These are phyloP conservation scores for Frankliniella intonsa DNA, from an alignment of 2,888 invertebrate species.

Conservation along the genomic window DNA sequence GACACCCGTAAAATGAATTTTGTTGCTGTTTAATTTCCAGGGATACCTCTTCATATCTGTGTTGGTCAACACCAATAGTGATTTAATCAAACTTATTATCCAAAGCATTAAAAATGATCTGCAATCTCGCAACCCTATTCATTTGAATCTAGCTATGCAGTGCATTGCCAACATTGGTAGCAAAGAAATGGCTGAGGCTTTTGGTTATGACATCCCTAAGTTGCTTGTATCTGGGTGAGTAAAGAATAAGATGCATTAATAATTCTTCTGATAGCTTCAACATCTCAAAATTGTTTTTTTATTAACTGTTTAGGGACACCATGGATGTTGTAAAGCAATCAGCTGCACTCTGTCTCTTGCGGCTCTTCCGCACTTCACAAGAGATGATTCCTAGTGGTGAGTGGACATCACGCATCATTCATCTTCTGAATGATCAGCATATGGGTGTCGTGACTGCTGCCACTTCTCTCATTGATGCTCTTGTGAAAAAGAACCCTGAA, in stretches of 20 bases:
- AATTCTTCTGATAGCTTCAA: neutral
- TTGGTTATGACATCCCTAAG: slow-evolving; percentile 96
- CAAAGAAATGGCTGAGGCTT: slow-evolving; percentile 99
- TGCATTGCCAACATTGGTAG: slow-evolving; percentile 99
- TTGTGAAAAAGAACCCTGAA: slow-evolving; percentile 97
- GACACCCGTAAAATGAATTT: slow-evolving; percentile 19
- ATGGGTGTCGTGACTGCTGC: slow-evolving; percentile 99
- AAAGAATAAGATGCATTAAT: neutral
- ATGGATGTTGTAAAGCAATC: slow-evolving; percentile 99
- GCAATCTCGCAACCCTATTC: slow-evolving; percentile 91
- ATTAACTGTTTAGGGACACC: slow-evolving; percentile 67
- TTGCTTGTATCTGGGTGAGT: slow-evolving; percentile 92
- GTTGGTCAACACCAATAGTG: slow-evolving; percentile 96
- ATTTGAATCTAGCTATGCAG: slow-evolving; percentile 96
- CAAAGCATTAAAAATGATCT: slow-evolving; percentile 99
- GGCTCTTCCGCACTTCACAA: slow-evolving; percentile 89
- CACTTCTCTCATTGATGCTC: slow-evolving; percentile 93
- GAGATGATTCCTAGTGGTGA: slow-evolving; percentile 96
- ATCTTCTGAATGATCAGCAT: slow-evolving; percentile 96
- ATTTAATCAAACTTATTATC: slow-evolving; percentile 97
- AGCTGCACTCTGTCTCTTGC: slow-evolving; percentile 91
- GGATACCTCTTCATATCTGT: slow-evolving; percentile 99
- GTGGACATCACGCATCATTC: slow-evolving; percentile 98
- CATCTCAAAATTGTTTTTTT: slow-evolving; percentile 27
- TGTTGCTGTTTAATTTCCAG: slow-evolving; percentile 49